Evolutionary conservation across 2,888 invertebrate species (phyloP).

Genomic region (Oscheius myriophilus): DNA sequence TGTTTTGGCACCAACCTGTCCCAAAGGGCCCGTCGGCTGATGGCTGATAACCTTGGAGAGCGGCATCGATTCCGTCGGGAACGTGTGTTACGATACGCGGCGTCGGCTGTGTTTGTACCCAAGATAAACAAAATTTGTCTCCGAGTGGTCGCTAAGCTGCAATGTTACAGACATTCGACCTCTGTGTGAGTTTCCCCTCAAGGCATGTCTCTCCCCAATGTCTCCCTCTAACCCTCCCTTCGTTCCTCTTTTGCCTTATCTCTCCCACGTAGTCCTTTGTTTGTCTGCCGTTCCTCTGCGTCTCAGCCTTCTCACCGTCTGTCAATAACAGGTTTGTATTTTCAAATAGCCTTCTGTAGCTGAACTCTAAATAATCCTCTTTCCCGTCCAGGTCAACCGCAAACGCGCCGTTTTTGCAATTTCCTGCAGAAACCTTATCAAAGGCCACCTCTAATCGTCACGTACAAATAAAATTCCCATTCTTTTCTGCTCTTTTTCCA

Average conservation of each 20-base stretch:
- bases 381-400: no score
- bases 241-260: slow-evolving; percentile 1
- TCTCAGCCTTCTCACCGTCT: background rate
- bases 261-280: no score
- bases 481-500: no score
- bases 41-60: slow-evolving; percentile 22
- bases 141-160: no score
- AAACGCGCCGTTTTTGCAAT: no score
- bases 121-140: slow-evolving; percentile 1
- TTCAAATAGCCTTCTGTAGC: no score
- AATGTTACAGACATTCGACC: no score
- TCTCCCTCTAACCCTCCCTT: background rate
- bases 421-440: no score
- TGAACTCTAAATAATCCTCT: no score
- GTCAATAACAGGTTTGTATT: background rate
- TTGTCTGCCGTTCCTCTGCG: slow-evolving; percentile 15
- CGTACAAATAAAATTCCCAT: no score
- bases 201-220: slow-evolving; percentile 11
- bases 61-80: slow-evolving; percentile 17
- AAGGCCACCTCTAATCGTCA: no score
- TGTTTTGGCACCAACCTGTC: no score
- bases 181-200: background rate
- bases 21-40: background rate
- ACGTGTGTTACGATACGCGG: slow-evolving; percentile 23
- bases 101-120: slow-evolving; percentile 4